These are phyloP conservation scores for Passer domesticus DNA, from an alignment of 2,113 vertebrate genomes.

Conservation along the genomic window DNA sequence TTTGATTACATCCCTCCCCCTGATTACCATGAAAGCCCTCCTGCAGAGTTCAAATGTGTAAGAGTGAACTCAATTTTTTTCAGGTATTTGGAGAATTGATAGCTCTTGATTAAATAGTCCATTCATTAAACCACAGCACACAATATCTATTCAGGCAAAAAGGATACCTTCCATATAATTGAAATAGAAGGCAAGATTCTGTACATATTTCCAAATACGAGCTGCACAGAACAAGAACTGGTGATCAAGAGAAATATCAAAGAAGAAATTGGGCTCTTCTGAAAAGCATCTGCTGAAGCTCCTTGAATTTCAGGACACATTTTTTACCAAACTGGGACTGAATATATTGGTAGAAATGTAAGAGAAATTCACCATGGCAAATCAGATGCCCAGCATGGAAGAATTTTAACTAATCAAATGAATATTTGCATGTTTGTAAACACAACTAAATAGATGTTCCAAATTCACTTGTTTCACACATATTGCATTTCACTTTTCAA, in stretches of 20 bases:
- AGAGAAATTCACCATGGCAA: neutral
- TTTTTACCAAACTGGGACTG: neutral
- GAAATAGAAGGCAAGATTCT: neutral
- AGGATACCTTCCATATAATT: neutral
- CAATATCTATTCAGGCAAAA: neutral
- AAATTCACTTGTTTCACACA: neutral
- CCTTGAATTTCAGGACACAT: neutral
- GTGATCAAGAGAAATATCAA: neutral
- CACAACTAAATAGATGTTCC: neutral
- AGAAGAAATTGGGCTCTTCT: neutral
- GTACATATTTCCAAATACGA: neutral
- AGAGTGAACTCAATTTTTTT: constrained; percentile 6
- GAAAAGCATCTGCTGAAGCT: neutral
- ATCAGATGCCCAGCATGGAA: neutral
- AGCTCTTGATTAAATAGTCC: neutral
- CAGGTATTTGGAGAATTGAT: neutral
- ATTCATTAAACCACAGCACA: neutral
- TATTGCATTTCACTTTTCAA: neutral
- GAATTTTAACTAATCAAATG: neutral
- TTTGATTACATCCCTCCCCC: neutral
- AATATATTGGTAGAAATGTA: neutral
- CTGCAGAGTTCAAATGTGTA: neutral
- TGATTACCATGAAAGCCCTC: neutral
- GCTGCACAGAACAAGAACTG: neutral
- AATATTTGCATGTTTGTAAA: neutral